A percentile compares a stretch with the other conserved stretches of the same genome.
Evolutionary conservation across 2,888 invertebrate species (phyloP).

Genomic region (Lepidocyrtoides sp.): DNA sequence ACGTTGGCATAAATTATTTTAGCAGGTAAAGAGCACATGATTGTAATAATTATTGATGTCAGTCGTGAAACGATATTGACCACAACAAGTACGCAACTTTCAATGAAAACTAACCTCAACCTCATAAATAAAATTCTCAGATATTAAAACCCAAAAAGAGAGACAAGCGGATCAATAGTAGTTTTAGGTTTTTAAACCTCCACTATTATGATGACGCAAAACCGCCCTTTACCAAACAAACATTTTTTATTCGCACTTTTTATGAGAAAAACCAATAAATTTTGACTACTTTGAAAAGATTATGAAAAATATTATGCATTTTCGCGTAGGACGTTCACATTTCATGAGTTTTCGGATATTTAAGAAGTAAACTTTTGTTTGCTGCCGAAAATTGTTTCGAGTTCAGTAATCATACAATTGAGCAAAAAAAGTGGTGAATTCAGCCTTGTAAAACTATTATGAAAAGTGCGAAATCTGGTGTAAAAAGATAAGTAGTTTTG

Average conservation of each 20-base stretch:
- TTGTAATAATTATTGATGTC: background rate
- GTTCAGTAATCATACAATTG: background rate
- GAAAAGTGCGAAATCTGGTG: background rate
- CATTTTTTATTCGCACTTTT: background rate
- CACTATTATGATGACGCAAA: background rate
- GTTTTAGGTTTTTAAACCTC: background rate
- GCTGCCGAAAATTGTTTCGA: too few relatives aligned
- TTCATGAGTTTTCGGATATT: too few relatives aligned
- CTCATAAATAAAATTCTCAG: background rate
- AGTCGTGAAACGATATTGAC: background rate
- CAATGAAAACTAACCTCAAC: background rate
- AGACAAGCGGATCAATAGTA: background rate
- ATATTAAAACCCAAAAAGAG: background rate
- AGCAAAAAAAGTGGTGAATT: background rate
- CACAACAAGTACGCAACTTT: background rate
- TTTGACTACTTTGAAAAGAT: too few relatives aligned
- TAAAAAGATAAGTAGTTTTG: background rate
- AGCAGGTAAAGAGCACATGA: too few relatives aligned
- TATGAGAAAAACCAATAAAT: background rate
- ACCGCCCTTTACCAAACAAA: background rate
- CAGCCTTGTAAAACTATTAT: background rate
- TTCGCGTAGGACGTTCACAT: too few relatives aligned
- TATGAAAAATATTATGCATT: background rate
- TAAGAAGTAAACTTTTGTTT: too few relatives aligned
- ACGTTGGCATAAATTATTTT: too few relatives aligned